Base-by-base conservation (phyloP, 2,888 invertebrate species). In the Tuta absoluta region DNA sequence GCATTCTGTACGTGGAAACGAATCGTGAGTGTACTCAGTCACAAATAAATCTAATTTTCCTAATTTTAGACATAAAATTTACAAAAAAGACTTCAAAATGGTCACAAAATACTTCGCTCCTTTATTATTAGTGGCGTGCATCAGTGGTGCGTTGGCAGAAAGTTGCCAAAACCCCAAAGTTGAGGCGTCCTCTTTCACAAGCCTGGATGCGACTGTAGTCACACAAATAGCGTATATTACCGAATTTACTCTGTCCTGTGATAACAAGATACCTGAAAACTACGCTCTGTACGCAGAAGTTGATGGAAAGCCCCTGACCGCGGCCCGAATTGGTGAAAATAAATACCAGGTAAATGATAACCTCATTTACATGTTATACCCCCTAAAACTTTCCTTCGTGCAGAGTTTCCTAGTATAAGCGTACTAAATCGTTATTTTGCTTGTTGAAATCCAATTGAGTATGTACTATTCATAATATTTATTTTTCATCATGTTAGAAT, bases 201-300 rank as follows among this genome's bases (percentile, higher is more conserved):
- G 98, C 19, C 94, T 95, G 84, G 99, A 99, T 92, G 97, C 97
- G 0, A 97, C 98, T 59, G 94, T 98, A 68, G 95, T 99, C 12
- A 95, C 96, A 70, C 96, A 94, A 81, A 96, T 98, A 72, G 98
- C 98, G 0, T 97, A 97, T 86, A 95, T 99, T 75, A 95, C 96
- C 14, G 98, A 98, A 86, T 98, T 99, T 88, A 93, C 95, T 11
- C 89, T 99, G 53, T 95, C 95, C 79, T 99, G 99, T 80, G 93
- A 93, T 71, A 94, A 95, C 71, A 89, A 92, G 2, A 72, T 92
- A 72, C 90, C 92, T 65, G 93, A 93, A 68, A 94, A 93, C 80
- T 93, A 96, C 69, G 95, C 95, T 41, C 87, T 98, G 65, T 98
- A 98, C 84, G 98, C 98, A 17, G 98, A 98, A 81, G 94, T 98